Evolutionary conservation across 1,140 invertebrate genomes (phyloP).

Genomic region (Pogonognathellus flavescens): DNA sequence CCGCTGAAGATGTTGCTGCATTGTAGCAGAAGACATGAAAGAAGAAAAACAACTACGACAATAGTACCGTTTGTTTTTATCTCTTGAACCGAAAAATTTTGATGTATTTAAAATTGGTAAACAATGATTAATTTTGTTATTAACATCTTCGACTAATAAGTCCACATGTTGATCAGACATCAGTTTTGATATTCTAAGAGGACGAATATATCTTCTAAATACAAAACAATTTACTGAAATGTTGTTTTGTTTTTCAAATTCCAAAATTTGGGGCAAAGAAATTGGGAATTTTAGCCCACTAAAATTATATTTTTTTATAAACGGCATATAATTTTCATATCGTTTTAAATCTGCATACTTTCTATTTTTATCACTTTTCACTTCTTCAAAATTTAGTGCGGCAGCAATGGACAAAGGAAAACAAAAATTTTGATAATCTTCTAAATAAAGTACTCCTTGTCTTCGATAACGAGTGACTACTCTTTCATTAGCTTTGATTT

Average conservation of each 20-base stretch:
- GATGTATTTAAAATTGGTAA: neutral
- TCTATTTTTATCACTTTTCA: neutral
- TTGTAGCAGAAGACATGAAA: neutral
- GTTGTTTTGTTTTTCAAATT: conserved; percentile 8
- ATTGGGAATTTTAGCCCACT: neutral
- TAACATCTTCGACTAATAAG: neutral
- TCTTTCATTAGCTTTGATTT: no score
- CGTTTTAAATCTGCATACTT: neutral
- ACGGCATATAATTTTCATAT: neutral
- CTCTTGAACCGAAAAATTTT: neutral
- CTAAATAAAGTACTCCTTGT: neutral
- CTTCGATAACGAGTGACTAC: neutral
- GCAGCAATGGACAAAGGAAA: neutral
- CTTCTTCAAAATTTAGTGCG: neutral
- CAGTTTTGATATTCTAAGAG: neutral
- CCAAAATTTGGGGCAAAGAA: neutral
- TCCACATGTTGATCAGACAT: neutral
- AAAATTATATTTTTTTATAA: neutral
- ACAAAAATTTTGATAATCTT: neutral
- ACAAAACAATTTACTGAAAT: neutral
- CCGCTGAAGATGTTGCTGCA: neutral
- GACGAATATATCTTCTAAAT: neutral
- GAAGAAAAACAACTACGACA: neutral
- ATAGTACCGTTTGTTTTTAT: neutral
- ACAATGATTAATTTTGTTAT: neutral